Base-by-base conservation (phyloP, 1,140 invertebrate species). In the Drosophila nikananu region DNA sequence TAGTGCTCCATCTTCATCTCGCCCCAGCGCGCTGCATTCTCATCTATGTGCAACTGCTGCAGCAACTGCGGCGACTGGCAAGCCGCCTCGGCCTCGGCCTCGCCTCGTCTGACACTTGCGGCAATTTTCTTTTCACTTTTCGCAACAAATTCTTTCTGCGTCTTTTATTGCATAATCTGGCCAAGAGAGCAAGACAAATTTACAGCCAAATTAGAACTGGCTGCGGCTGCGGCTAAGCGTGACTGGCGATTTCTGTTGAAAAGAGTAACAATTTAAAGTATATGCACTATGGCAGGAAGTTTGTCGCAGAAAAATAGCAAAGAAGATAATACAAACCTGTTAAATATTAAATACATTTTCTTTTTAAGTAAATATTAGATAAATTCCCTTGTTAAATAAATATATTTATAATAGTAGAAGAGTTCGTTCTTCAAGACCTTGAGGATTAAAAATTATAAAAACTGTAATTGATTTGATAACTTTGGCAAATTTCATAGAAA, bases 41-140 rank as follows among this genome's bases (percentile, higher is more conserved):
- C 23, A 21, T 55, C 68, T 57, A 37, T 39, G 19, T 57, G 6
- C n/a, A 12, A 21, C 10, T 60, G 55, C 37, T 60, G 62, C 48
- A 27, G 15, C 62, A 32, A 19, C 62, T 49, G 46, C 30, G 39
- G 46, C 30, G 39, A 67, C 30, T 71, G 44, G 37, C 30, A 6
- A n/a, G 13, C 46, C 46, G n/a, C 9, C 42, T 7, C 10, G 49
- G n/a, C 9, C 42, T 7, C 10, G 49, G 49, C 51, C 51, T 59
- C 62, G 62, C 42, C 21, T 13, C n/a, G 84, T 71, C 83, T 75
- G 77, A 83, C 83, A 87, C 75, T 81, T 72, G 80, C 58, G 71
- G 80, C 81, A 87, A 87, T 87, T 87, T 87, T 89, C 83, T 83
- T 87, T 87, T 89, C 83, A 87, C 83, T 87, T 87, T 87, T 67